Base-by-base conservation (phyloP, 2,888 invertebrate genomes). In the Polyploca ridens region DNA sequence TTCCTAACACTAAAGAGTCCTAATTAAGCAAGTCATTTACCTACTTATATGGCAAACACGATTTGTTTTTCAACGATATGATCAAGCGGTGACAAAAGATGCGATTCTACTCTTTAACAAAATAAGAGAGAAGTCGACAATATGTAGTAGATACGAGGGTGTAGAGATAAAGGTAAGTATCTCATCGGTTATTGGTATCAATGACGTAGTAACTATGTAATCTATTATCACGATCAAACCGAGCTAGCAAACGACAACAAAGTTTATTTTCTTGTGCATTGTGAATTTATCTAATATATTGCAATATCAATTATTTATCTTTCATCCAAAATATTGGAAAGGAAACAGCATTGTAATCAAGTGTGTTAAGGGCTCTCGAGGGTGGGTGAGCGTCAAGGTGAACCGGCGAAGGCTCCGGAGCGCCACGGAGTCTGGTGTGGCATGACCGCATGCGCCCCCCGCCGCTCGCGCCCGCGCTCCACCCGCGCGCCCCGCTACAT, bases 371-470 rank as follows among this genome's bases (percentile, higher is more conserved):
- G 80, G 81, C 35, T 35, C 33, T 33, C 33, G 75, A 74, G 73
- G 74, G 75, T 75, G 73, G 69, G 81, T 77, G 86, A 84, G 78
- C 88, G 85, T 86, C 91, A 92, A 91, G 91, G 91, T 85, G 83
- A 91, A 82, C 90, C 73, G 82, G 88, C 84, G 73, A 73, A 73
- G 72, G 73, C 70, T 71, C 74, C 80, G 83, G 41, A 81, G 90
- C 91, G 91, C 91, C 91, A 79, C 73, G 63, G 78, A 89, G 92
- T 92, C 92, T 92, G 81, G 78, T 79, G 78, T 76, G 82, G 70
- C 74, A 70, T 49, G 49, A 14, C 64, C 62, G 70, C 74, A 70
- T 54, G 10, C 54, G 64, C 62, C 44, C 64, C 64, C 65, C 69
- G 60, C 74, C 68, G 41, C 75, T 68, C 70, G 71, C 69, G 68